phyloP scores from a whole-genome alignment of 2,888 invertebrate species.

The Drosophila pseudotalamancana region DNA sequence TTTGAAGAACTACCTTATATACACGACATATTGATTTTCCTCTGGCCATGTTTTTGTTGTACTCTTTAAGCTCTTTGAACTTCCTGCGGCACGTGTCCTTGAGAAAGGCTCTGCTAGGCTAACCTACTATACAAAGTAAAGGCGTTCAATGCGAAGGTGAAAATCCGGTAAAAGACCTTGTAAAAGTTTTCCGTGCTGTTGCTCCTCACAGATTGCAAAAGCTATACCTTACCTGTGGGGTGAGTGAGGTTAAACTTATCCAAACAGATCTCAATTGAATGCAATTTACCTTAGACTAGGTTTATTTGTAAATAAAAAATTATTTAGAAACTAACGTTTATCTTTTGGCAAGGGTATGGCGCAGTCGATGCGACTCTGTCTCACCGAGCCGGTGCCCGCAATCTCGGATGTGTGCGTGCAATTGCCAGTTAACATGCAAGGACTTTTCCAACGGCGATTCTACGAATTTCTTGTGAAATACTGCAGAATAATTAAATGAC shows the following conservation, averaged over 20 bases:
- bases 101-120: conserved; percentile 36
- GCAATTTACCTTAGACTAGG: not conserved
- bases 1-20: conserved; percentile 39
- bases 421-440: conserved; percentile 53
- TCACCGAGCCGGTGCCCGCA: not conserved
- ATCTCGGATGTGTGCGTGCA: conserved; percentile 61
- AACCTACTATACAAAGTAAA: conserved; percentile 47
- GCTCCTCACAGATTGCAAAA: conserved; percentile 9
- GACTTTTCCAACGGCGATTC: conserved; percentile 66
- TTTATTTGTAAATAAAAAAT: not conserved
- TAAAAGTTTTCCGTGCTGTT: conserved; percentile 24
- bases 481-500: conserved; percentile 34
- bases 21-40: conserved; percentile 62
- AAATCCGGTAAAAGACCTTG: conserved; percentile 54
- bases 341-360: not conserved
- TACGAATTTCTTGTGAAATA: conserved; percentile 61
- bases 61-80: conserved; percentile 68
- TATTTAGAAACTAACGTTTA: no score
- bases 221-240: conserved; percentile 5
- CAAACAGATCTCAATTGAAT: conserved; percentile 8
- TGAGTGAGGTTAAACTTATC: not conserved
- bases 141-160: conserved; percentile 73
- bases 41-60: conserved; percentile 33
- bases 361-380: not conserved
- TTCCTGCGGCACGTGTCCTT: conserved; percentile 70